A percentile compares a stretch with the other conserved stretches of the same genome.
These are phyloP conservation scores for Gila orcuttii DNA, from an alignment of 2,113 vertebrate species.

Conservation along the genomic window DNA sequence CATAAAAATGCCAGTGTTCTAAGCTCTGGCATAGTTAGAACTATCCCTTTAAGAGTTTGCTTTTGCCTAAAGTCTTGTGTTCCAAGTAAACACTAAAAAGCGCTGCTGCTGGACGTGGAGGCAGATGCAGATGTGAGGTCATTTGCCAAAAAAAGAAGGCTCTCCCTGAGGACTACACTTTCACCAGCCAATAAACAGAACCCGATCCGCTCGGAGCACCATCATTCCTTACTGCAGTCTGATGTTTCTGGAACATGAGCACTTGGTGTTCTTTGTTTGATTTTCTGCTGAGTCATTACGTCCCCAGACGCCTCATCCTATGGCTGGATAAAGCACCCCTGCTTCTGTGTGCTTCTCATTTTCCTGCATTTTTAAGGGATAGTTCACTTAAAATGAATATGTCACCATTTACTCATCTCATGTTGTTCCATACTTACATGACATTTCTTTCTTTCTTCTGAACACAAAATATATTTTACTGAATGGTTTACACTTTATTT, in stretches of 20 bases:
- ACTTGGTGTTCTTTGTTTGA: constrained; percentile 34
- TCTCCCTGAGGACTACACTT: constrained; percentile 50
- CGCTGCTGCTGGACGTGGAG: neutral
- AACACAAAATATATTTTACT: neutral
- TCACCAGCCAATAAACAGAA: constrained; percentile 62
- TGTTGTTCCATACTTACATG: neutral
- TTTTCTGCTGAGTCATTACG: constrained; percentile 40
- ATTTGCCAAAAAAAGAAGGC: constrained; percentile 47
- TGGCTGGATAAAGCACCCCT: neutral
- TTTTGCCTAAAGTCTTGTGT: constrained; percentile 32
- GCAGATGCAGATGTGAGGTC: constrained; percentile 69
- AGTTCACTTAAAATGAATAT: neutral
- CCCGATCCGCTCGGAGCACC: neutral
- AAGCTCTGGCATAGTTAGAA: neutral
- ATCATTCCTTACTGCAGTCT: constrained; percentile 24
- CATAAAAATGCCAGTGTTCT: neutral
- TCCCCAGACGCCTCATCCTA: constrained; percentile 16
- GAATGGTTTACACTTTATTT: too few species aligned
- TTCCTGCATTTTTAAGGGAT: constrained; percentile 3
- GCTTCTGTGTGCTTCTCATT: constrained; percentile 1
- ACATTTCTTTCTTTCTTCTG: neutral
- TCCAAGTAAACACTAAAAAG: neutral
- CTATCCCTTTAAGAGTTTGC: constrained; percentile 43
- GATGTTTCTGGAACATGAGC: constrained; percentile 43
- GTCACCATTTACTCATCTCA: neutral